These are phyloP conservation scores for Gallinago nigripennis DNA, from an alignment of 2,797 vertebrate genomes.

Conservation along the genomic window DNA sequence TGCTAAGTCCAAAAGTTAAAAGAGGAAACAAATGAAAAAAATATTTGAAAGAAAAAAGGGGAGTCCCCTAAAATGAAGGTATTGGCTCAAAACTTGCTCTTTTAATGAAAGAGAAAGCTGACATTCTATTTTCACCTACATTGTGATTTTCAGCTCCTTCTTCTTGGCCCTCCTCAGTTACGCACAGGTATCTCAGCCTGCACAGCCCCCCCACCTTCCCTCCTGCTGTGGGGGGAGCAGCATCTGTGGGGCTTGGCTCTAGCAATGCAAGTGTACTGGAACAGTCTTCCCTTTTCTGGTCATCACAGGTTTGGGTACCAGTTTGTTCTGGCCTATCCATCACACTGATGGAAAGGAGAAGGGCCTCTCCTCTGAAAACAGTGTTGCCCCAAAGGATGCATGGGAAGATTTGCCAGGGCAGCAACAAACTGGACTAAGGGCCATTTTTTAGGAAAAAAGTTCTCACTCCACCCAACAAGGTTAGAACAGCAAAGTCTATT, in stretches of 20 bases:
- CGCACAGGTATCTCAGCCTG: neutral
- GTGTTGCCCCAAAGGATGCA: neutral
- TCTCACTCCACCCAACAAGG: neutral
- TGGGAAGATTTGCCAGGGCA: neutral
- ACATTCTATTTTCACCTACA: neutral
- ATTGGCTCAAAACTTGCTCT: neutral
- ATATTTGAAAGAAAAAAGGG: rapidly evolving
- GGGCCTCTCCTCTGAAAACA: neutral
- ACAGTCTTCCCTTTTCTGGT: neutral
- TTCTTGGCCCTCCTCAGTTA: neutral
- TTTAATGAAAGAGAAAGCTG: neutral
- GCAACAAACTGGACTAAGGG: neutral
- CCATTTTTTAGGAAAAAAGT: neutral
- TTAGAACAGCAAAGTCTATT: neutral
- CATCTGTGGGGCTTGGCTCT: rapidly evolving
- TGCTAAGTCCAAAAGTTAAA: neutral
- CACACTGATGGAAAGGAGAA: neutral
- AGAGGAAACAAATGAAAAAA: neutral
- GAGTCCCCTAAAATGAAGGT: neutral
- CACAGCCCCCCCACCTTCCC: neutral
- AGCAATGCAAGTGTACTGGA: neutral
- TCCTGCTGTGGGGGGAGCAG: rapidly evolving
- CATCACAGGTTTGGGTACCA: neutral
- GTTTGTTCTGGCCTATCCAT: neutral
- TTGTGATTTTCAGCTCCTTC: neutral